Conservation (phyloP, 2,888 invertebrate genomes). For the Melanchra persicariae region DNA sequence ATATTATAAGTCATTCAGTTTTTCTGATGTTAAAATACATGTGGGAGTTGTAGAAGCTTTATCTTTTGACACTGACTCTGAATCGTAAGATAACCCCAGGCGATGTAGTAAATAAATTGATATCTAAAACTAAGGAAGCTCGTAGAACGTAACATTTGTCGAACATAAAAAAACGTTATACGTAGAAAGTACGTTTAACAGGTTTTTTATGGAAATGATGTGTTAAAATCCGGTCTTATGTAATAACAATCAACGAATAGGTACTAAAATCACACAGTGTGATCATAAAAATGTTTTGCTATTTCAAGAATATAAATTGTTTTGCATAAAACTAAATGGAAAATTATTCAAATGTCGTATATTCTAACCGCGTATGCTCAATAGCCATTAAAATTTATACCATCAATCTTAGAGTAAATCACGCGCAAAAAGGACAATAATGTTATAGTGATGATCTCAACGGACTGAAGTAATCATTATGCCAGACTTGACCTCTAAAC, state of each 20-base stretch:
- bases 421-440: constrained; percentile 72
- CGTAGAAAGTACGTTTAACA: constrained; percentile 65
- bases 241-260: constrained; percentile 58
- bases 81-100: constrained; percentile 60
- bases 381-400: constrained; percentile 55
- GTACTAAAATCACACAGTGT: constrained; percentile 43
- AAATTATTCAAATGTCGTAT: constrained; percentile 54
- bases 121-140: constrained; percentile 51
- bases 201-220: constrained; percentile 60
- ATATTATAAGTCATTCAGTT: constrained; percentile 21
- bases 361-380: constrained; percentile 54
- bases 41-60: constrained; percentile 36
- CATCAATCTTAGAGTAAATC: constrained; percentile 66
- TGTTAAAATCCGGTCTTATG: constrained; percentile 53
- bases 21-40: constrained; percentile 37
- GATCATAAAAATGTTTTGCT: constrained; percentile 39
- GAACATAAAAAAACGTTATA: constrained; percentile 42
- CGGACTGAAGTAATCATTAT: constrained; percentile 72
- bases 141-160: constrained; percentile 37
- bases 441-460: constrained; percentile 81
- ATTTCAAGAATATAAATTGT: constrained; percentile 44
- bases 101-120: constrained; percentile 37
- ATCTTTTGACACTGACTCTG: constrained; percentile 58
- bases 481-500: constrained; percentile 67
- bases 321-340: constrained; percentile 51